Conservation (phyloP, 2,797 vertebrate species). For the Lemur catta region DNA sequence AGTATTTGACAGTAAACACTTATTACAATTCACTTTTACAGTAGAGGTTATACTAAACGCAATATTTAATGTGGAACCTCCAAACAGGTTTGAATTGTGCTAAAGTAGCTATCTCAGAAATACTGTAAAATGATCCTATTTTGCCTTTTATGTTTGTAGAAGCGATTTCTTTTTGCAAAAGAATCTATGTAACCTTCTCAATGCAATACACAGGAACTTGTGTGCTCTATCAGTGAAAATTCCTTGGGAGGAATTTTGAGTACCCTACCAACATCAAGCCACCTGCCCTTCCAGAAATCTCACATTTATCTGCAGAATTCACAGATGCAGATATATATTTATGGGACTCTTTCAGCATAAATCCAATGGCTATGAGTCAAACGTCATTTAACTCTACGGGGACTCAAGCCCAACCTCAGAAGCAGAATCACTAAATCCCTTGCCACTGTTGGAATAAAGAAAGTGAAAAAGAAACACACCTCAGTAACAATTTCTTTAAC, state of each 20-base stretch:
- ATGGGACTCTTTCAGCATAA: neutral
- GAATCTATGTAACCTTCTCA: neutral
- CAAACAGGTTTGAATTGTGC: neutral
- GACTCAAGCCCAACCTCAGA: constrained; percentile 40
- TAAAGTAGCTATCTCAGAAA: neutral
- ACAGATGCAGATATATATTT: constrained; percentile 28
- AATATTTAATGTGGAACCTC: neutral
- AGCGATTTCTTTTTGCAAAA: constrained; percentile 16
- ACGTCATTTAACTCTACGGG: neutral
- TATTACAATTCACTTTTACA: neutral
- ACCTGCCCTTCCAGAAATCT: neutral
- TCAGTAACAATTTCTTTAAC: neutral
- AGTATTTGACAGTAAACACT: neutral
- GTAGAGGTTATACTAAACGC: neutral
- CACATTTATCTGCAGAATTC: neutral
- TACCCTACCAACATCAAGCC: neutral
- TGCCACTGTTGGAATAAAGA: neutral
- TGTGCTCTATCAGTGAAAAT: neutral
- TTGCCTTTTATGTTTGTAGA: neutral
- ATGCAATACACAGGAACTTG: neutral
- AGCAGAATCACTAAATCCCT: neutral
- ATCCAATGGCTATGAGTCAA: constrained; percentile 53
- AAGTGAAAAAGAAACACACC: neutral
- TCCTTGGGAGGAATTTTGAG: constrained; percentile 36
- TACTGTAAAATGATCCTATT: neutral